Percentiles rank a stretch among this genome's conserved stretches.
Conservation (phyloP, 2,797 vertebrate species). For the Pseudochirops corinnae region DNA sequence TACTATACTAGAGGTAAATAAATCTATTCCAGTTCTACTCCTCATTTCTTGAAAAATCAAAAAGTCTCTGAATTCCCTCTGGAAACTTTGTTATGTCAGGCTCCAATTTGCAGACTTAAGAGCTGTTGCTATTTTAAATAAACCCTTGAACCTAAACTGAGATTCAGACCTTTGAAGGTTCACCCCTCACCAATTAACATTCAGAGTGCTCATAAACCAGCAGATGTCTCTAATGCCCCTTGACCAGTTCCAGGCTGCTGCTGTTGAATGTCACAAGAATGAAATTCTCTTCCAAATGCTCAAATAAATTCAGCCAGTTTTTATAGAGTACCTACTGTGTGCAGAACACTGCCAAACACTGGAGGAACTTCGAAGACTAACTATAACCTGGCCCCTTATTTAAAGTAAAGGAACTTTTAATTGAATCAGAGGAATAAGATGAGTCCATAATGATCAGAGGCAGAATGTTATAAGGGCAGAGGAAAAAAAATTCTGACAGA, state of each 20-base stretch:
- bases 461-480: neutral
- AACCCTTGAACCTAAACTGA: neutral
- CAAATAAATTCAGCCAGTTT: neutral
- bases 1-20: neutral
- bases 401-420: neutral
- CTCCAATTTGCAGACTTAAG: constrained; percentile 21
- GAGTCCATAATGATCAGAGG: neutral
- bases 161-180: constrained; percentile 43
- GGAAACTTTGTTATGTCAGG: constrained; percentile 40
- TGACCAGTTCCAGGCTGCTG: constrained; percentile 10
- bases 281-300: neutral
- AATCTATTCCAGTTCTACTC: neutral
- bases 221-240: constrained; percentile 73
- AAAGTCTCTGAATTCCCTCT: neutral
- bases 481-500: neutral
- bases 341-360: neutral
- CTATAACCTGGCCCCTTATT: neutral
- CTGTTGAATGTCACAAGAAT: neutral
- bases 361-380: neutral
- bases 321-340: neutral
- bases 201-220: constrained; percentile 58
- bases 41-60: constrained; percentile 39
- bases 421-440: neutral
- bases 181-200: constrained; percentile 21
- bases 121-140: neutral